Base-by-base conservation (phyloP, 2,888 invertebrate species). In the Lasius fuliginosus region DNA sequence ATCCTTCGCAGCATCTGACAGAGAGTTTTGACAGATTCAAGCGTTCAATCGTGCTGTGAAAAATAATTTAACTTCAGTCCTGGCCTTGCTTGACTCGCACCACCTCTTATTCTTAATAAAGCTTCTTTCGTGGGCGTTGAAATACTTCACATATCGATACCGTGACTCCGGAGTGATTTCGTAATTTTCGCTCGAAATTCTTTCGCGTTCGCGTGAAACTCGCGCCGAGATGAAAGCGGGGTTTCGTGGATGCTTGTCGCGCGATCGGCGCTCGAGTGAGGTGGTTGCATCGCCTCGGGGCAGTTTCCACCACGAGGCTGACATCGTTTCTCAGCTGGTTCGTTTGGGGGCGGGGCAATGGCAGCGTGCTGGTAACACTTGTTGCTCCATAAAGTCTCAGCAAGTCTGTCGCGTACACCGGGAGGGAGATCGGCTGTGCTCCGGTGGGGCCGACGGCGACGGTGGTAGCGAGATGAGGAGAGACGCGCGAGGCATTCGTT, bases 191-290 rank as follows among this genome's bases (percentile, higher is more conserved):
- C 1, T 40, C 15, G 71, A 42, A 8, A 27, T 53, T 53, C n/a
- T n/a, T 53, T 53, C 68, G 40, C 65, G 69, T 33, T 58, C 68
- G 36, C 82, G 68, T 42, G 56, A 30, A 49, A 73, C 65, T 71
- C 56, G 73, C 67, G 49, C 68, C 82, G 69, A 67, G 79, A 30
- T 49, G 49, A 58, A 67, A 40, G 12, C 53, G 68, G 69, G 84
- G 62, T 77, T 23, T 86, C 83, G 84, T 73, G 86, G 86, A 56
- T 77, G 77, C 85, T 90, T 88, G 88, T 88, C 86, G 92, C 93
- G 92, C 94, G 94, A 93, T 93, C 93, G 91, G 90, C 92, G 91
- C 92, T 92, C 92, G 92, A 94, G 94, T 94, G 94, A 93, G 93
- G 93, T 94, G 94, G 94, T 94, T 94, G 93, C 89, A 92, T 93